These are phyloP conservation scores for Agrotis segetum DNA, from an alignment of 2,888 invertebrate genomes.

Conservation along the genomic window DNA sequence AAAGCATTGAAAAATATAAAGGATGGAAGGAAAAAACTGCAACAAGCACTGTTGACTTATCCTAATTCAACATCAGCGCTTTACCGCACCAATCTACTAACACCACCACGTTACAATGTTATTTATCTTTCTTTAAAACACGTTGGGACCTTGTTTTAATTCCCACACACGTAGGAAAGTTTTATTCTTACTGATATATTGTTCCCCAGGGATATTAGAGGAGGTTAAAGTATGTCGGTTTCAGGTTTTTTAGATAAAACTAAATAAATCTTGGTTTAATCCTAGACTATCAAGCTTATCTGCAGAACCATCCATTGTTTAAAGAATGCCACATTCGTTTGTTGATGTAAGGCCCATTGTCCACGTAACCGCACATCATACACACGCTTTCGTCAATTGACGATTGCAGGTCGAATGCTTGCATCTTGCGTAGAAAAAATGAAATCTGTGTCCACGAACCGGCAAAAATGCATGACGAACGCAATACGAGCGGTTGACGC, in stretches of 20 bases:
- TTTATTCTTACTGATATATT: constrained; percentile 25
- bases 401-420: no score
- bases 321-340: no score
- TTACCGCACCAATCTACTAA: no score
- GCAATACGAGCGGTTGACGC: no score
- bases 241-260: not conserved
- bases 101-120: constrained; percentile 19
- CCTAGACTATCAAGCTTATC: no score
- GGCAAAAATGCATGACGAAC: no score
- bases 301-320: no score
- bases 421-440: no score
- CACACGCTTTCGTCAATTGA: no score
- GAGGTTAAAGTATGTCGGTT: not conserved
- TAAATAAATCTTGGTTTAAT: not conserved
- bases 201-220: constrained; percentile 29
- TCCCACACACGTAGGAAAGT: constrained; percentile 39
- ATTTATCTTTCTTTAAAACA: constrained; percentile 39
- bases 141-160: constrained; percentile 25
- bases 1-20: not conserved
- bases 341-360: no score
- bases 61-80: not conserved
- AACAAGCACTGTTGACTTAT: not conserved
- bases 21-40: not conserved
- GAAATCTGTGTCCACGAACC: no score
- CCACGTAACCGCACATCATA: no score